Percentiles rank a stretch among this genome's conserved stretches.
Conservation (phyloP, 2,797 vertebrate genomes). For the Sebastes trivittatus region DNA sequence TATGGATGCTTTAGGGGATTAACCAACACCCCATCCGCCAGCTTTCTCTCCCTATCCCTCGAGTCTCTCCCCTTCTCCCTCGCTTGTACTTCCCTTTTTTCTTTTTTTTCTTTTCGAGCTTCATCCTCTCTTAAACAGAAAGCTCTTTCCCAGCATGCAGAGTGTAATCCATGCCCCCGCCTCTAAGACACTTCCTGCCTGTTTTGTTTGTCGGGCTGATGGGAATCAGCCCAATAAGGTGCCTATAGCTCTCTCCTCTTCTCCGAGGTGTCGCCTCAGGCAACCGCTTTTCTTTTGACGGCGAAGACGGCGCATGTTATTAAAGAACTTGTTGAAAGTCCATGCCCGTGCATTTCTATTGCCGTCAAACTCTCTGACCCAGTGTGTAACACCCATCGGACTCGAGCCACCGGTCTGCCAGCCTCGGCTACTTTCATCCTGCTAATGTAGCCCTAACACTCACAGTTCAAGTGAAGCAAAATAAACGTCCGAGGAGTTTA, state of each 20-base stretch:
- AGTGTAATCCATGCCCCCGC: slow-evolving; percentile 73
- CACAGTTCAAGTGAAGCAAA: slow-evolving; percentile 74
- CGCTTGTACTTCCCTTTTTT: slow-evolving; percentile 33
- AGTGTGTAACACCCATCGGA: neutral
- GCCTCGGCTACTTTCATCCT: slow-evolving; percentile 49
- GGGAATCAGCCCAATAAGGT: slow-evolving; percentile 51
- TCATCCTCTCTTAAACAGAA: slow-evolving; percentile 69
- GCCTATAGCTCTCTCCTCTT: slow-evolving; percentile 20
- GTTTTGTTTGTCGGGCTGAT: slow-evolving; percentile 70
- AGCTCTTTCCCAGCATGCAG: slow-evolving; percentile 78
- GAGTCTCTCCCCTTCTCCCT: slow-evolving; percentile 32
- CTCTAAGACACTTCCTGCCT: slow-evolving; percentile 72
- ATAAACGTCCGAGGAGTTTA: slow-evolving; percentile 72
- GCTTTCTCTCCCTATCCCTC: slow-evolving; percentile 37
- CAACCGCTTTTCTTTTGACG: slow-evolving; percentile 28
- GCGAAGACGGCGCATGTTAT: slow-evolving; percentile 13
- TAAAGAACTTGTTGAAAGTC: slow-evolving; percentile 25
- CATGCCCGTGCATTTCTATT: neutral
- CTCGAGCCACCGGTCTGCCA: slow-evolving; percentile 23
- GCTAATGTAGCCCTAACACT: slow-evolving; percentile 57
- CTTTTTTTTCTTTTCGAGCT: slow-evolving; percentile 58
- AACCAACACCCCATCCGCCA: slow-evolving; percentile 58
- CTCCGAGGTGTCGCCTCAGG: slow-evolving; percentile 52
- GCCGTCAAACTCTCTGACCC: slow-evolving; percentile 8
- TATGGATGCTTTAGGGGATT: slow-evolving; percentile 84